Conservation (phyloP, 2,888 invertebrate genomes). For the Heliconius aoede region DNA sequence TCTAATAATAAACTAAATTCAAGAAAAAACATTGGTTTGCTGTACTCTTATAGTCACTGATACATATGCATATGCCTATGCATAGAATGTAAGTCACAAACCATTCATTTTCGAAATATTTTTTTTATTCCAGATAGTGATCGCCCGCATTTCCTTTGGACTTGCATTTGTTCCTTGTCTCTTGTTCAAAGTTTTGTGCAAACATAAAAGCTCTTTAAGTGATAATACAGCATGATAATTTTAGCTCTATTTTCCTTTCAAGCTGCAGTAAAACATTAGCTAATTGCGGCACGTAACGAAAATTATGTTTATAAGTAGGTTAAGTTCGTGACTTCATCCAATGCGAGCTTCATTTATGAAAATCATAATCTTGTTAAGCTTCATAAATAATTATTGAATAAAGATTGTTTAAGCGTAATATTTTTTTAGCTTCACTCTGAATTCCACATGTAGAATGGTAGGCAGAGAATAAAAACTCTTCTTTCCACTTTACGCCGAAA, state of each 20-base stretch:
- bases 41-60: too few species aligned
- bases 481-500: too few species aligned
- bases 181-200: not conserved
- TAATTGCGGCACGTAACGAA: not conserved
- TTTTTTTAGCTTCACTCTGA: not conserved
- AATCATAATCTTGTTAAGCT: not conserved
- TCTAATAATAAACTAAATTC: too few species aligned
- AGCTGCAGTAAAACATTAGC: slow-evolving; percentile 6
- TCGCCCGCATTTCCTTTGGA: slow-evolving; percentile 21
- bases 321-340: slow-evolving; percentile 5
- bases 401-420: not conserved
- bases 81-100: not conserved
- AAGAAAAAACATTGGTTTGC: too few species aligned
- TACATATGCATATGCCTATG: too few species aligned
- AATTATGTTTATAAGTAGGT: not conserved
- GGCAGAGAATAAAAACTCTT: too few species aligned
- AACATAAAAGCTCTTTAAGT: not conserved
- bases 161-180: slow-evolving; percentile 6
- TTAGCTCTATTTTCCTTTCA: not conserved
- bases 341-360: not conserved
- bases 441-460: too few species aligned
- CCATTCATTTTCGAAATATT: not conserved
- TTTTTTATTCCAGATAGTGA: slow-evolving; percentile 6
- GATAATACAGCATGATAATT: not conserved
- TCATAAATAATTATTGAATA: not conserved